Evolutionary conservation across 2,888 invertebrate genomes (phyloP).

Genomic region (Gymnosoma rotundatum): DNA sequence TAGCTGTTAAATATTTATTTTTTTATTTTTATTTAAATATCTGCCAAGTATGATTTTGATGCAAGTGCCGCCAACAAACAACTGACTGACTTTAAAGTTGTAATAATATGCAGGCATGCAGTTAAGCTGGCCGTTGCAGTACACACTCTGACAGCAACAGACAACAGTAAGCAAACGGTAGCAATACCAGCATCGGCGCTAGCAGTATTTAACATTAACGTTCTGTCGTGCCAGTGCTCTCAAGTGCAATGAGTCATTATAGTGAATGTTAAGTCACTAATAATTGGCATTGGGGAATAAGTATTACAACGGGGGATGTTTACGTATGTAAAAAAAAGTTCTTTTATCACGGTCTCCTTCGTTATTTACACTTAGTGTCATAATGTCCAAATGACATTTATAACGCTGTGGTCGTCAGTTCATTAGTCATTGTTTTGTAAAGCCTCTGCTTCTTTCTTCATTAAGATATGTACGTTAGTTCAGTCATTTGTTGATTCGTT

Average conservation of each 20-base stretch:
- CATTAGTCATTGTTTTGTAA: constrained; percentile 26
- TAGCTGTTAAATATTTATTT: constrained; percentile 26
- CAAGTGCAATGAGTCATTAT: constrained; percentile 26
- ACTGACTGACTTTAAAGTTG: constrained; percentile 50
- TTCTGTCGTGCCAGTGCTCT: constrained; percentile 14
- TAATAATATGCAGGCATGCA: constrained; percentile 3
- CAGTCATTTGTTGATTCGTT: constrained; percentile 34
- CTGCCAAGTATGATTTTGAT: constrained; percentile 5
- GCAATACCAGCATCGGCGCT: neutral
- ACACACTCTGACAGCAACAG: neutral
- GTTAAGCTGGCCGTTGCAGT: constrained; percentile 11
- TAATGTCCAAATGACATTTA: constrained; percentile 18
- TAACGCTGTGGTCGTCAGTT: constrained; percentile 31
- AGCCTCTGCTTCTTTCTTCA: constrained; percentile 23
- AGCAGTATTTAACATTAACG: constrained; percentile 6
- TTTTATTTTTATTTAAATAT: neutral
- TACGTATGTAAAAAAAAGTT: constrained; percentile 41
- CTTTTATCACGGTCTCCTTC: constrained; percentile 35
- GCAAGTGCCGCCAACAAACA: constrained; percentile 35
- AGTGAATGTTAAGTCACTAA: constrained; percentile 29
- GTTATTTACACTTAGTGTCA: constrained; percentile 31
- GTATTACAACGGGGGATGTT: constrained; percentile 4
- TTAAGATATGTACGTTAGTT: constrained; percentile 36
- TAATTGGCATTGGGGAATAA: constrained; percentile 16
- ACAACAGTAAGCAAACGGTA: neutral